Evolutionary conservation across 1,140 invertebrate species (phyloP), one percentile per base, ranked within the genome.

Genomic region (Aphidius gifuensis): DNA sequence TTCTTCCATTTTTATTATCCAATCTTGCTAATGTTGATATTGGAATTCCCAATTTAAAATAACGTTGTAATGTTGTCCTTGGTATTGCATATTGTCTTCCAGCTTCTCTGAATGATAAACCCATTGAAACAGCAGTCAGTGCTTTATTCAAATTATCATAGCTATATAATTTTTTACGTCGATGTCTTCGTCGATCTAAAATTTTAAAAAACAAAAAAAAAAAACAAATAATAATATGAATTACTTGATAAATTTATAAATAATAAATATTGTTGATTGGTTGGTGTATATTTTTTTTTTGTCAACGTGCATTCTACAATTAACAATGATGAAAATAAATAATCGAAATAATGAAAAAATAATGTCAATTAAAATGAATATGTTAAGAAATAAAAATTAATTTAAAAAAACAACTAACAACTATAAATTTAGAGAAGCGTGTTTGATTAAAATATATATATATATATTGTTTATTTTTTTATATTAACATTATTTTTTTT

Each of bases 31-130:
- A 32, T 32, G 23, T 32, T 32, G 23, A 32, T 32, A 46, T 16
- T 1, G 68, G 71, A 9, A 76, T 58, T 11, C 70, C 71, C 2
- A 62, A 51, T 43, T 70, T 73, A 38, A 67, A 71, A 54, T 76
- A 78, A 46, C 74, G 69, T 64, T 80, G 75, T 6, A 78, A 54
- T 48, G 70, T 69, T 0, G 76, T 76, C 49, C 76, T 76, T 0
- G 74, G 66, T 42, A 78, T 72, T 2, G 66, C 68, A 64, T 69
- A 78, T 3, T 67, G 57, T 6, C 64, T 56, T 4, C 68, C 76
- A 5, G 74, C 75, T 57, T 74, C 74, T 59, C 78, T 71, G 21
- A 80, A 59, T 0, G 78, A 77, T 68, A 80, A 71, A 6, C 76
- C 76, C n/a, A 64, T 62, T n/a, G 62, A 61, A 5, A 78, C 69